These are phyloP conservation scores for Lasaia peninsularis DNA, from an alignment of 1,140 invertebrate species.

Conservation along the genomic window DNA sequence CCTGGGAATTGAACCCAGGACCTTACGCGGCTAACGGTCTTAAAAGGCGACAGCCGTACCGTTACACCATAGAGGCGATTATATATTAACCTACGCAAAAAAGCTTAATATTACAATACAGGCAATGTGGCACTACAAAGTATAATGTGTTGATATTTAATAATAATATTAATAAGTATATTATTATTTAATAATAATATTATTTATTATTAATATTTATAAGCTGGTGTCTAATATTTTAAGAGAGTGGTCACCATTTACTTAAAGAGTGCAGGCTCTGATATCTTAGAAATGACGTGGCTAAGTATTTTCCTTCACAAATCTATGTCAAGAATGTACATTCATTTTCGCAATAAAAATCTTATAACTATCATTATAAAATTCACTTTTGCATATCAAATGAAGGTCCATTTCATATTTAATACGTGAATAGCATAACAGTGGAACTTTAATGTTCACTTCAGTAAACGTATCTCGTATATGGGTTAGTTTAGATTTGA, in stretches of 20 bases:
- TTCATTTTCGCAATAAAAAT: background rate
- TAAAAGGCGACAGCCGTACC: no score
- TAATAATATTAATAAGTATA: no score
- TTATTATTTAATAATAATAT: no score
- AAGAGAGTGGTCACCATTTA: background rate
- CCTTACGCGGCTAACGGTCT: no score
- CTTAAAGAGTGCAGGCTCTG: slow-evolving; percentile 19
- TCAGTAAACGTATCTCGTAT: slow-evolving; percentile 42
- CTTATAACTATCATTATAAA: background rate
- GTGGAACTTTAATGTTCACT: slow-evolving; percentile 28
- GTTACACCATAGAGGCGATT: no score
- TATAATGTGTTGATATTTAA: no score
- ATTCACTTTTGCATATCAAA: background rate
- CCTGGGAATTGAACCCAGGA: no score
- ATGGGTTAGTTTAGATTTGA: slow-evolving; percentile 39
- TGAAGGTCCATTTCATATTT: slow-evolving; percentile 11
- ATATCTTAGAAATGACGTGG: slow-evolving; percentile 36
- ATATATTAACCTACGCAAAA: no score
- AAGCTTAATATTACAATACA: no score
- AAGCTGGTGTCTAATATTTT: no score
- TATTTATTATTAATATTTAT: no score
- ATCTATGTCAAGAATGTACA: slow-evolving; percentile 50
- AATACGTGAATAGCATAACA: slow-evolving; percentile 23
- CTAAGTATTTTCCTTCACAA: slow-evolving; percentile 37
- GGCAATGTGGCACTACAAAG: no score